These are phyloP conservation scores for Nycticorax nycticorax DNA, from an alignment of 2,113 vertebrate species.

Conservation along the genomic window DNA sequence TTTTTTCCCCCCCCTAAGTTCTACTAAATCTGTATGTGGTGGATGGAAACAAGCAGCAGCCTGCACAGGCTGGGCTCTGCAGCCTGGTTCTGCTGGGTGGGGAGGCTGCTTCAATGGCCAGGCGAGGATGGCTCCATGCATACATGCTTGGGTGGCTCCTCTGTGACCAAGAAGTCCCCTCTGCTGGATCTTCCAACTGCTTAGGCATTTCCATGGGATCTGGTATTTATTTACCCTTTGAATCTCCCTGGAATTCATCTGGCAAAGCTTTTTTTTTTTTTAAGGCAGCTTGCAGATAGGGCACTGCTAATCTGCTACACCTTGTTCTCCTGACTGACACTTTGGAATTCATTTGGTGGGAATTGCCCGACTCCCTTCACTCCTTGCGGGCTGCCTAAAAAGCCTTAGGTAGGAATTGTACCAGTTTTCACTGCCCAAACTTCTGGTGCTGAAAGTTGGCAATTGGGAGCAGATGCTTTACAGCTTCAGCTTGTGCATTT, in stretches of 20 bases:
- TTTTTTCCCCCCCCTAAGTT: no score
- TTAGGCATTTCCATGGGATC: not conserved
- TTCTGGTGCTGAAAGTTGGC: not conserved
- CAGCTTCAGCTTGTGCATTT: not conserved
- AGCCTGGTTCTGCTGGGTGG: not conserved
- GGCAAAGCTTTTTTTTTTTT: not conserved
- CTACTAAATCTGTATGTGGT: not conserved
- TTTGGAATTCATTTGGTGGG: not conserved
- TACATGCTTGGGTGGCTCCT: accelerated
- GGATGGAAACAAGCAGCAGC: not conserved
- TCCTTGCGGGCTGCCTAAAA: not conserved
- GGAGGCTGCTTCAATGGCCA: not conserved
- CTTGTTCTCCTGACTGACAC: not conserved
- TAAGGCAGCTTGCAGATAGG: not conserved
- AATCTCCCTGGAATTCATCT: not conserved
- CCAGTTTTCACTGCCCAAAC: not conserved
- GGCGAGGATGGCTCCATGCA: not conserved
- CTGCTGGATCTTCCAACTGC: not conserved
- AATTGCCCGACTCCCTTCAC: not conserved
- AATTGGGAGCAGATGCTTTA: not conserved
- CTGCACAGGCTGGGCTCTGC: not conserved
- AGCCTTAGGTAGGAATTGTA: not conserved
- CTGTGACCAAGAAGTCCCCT: not conserved
- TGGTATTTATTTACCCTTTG: not conserved
- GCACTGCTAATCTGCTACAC: no score